These are phyloP conservation scores for Heliconius hewitsoni DNA, from an alignment of 1,140 invertebrate genomes.

Conservation along the genomic window DNA sequence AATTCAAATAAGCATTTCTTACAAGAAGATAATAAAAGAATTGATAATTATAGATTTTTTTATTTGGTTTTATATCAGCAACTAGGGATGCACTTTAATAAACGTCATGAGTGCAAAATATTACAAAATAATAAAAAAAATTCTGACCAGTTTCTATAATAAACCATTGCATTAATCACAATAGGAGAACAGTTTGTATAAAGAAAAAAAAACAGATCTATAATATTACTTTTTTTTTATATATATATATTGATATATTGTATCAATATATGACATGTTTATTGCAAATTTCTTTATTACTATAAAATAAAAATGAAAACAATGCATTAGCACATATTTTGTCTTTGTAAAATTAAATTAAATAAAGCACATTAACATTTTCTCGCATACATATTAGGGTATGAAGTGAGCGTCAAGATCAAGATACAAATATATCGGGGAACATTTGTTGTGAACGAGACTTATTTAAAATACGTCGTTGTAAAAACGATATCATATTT, in stretches of 20 bases:
- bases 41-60: neutral
- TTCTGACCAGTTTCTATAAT: neutral
- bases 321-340: too few relatives aligned
- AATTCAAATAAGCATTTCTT: slow-evolving; percentile 31
- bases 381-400: too few relatives aligned
- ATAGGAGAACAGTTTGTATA: neutral
- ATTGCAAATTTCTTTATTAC: too few relatives aligned
- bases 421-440: too few relatives aligned
- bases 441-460: too few relatives aligned
- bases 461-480: too few relatives aligned
- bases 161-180: neutral
- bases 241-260: neutral
- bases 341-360: too few relatives aligned
- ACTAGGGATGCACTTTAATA: neutral
- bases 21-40: neutral
- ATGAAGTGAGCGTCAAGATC: too few relatives aligned
- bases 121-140: too few relatives aligned
- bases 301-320: too few relatives aligned
- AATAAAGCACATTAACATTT: too few relatives aligned
- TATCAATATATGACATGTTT: neutral
- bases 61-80: neutral
- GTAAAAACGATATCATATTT: too few relatives aligned
- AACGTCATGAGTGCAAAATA: neutral
- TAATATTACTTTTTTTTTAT: neutral
- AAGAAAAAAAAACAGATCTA: neutral